These are phyloP conservation scores for Poeciliopsis retropinna DNA, from an alignment of 2,113 vertebrate species.

Conservation along the genomic window DNA sequence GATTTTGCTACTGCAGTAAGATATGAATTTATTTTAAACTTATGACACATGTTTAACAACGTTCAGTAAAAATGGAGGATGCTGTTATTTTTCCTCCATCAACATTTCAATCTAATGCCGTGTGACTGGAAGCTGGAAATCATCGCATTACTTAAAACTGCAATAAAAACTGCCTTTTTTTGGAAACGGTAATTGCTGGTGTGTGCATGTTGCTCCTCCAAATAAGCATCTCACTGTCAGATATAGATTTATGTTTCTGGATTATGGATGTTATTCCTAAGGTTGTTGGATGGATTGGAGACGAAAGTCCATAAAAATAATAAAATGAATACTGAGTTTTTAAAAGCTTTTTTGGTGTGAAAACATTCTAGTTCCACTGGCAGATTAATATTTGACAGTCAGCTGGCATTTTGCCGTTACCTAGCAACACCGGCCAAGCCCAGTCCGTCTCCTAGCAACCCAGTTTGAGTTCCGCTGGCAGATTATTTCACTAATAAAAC, in stretches of 20 bases:
- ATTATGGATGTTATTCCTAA: background rate
- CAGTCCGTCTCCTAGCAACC: no score
- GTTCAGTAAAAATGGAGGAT: background rate
- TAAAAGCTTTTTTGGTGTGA: background rate
- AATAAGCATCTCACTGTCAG: background rate
- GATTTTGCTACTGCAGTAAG: background rate
- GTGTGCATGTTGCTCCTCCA: background rate
- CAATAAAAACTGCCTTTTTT: slow-evolving; percentile 77
- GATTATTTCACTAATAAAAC: no score
- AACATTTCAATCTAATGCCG: slow-evolving; percentile 49
- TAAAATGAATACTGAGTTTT: background rate
- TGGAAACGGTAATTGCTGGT: slow-evolving; percentile 34
- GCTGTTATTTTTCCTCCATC: slow-evolving; percentile 7
- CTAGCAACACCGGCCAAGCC: no score
- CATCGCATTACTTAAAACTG: slow-evolving; percentile 63
- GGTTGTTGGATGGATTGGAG: background rate
- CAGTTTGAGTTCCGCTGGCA: no score
- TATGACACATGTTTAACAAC: background rate
- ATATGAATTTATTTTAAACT: background rate
- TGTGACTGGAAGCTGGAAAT: slow-evolving; percentile 37
- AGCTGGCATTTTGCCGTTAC: no score
- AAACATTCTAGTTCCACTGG: no score
- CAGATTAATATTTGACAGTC: no score
- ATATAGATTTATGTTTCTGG: no score
- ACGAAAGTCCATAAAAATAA: background rate